Conservation (phyloP, 1,140 invertebrate species). For the Stenopsyche tienmushanensis region DNA sequence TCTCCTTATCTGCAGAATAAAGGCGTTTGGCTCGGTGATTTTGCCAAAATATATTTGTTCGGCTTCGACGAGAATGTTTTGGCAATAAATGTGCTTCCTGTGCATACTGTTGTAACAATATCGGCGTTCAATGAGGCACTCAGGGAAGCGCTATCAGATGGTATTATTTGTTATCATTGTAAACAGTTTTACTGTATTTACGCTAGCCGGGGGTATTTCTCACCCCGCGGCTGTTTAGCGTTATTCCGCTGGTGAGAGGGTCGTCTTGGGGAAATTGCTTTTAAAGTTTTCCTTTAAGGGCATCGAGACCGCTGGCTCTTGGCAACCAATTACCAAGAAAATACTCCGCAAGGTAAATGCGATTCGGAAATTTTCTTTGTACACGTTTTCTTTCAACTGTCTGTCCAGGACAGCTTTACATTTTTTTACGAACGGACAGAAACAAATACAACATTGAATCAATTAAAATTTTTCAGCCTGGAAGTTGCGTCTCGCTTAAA, state of each 20-base stretch:
- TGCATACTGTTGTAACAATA: too few relatives aligned
- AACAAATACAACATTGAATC: neutral
- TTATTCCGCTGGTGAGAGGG: neutral
- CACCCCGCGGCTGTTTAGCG: neutral
- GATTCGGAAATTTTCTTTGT: slow-evolving; percentile 12
- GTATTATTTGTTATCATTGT: slow-evolving; percentile 6
- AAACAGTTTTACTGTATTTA: neutral
- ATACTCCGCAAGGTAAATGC: neutral
- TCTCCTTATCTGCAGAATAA: too few relatives aligned
- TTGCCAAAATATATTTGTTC: too few relatives aligned
- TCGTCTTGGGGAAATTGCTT: slow-evolving; percentile 17
- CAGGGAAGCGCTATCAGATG: neutral
- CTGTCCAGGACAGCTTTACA: neutral
- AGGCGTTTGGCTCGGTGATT: too few relatives aligned
- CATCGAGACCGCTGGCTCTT: slow-evolving; percentile 1
- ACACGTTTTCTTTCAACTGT: neutral
- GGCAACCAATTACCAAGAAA: slow-evolving; percentile 16
- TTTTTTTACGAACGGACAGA: neutral
- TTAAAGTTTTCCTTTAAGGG: slow-evolving; percentile 13
- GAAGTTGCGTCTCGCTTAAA: neutral
- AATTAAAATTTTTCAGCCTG: neutral
- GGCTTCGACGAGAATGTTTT: too few relatives aligned
- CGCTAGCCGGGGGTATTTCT: neutral
- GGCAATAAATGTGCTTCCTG: too few relatives aligned
- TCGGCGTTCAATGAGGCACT: neutral